Evolutionary conservation across 2,797 vertebrate genomes (phyloP).

Genomic region (Gila robusta): DNA sequence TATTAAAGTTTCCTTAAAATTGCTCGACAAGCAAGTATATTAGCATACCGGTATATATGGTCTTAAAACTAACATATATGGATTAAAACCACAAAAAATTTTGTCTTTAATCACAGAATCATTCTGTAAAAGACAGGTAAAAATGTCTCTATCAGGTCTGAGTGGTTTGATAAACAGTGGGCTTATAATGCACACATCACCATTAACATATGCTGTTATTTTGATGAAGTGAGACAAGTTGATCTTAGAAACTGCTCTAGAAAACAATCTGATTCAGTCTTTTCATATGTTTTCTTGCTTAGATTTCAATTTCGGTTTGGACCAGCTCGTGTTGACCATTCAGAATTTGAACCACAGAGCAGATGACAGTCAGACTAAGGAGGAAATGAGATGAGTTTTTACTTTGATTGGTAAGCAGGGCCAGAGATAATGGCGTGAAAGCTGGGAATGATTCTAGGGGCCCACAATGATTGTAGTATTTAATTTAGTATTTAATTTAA

Average conservation of each 20-base stretch:
- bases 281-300: background rate
- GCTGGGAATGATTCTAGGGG: background rate
- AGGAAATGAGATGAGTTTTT: background rate
- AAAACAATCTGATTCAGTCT: background rate
- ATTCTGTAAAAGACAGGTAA: background rate
- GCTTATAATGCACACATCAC: background rate
- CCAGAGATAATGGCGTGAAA: background rate
- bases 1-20: background rate
- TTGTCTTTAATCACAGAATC: background rate
- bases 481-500: background rate
- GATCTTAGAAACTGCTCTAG: background rate
- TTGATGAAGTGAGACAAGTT: background rate
- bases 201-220: background rate
- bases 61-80: background rate
- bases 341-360: slow-evolving; percentile 19
- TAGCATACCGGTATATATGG: background rate
- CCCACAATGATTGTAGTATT: background rate
- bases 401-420: background rate
- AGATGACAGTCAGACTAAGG: background rate
- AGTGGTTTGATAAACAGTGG: background rate
- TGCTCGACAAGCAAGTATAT: background rate
- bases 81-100: background rate
- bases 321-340: slow-evolving; percentile 1
- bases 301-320: slow-evolving; percentile 2
- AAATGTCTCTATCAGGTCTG: background rate